phyloP scores from a whole-genome alignment of 2,888 invertebrate genomes.

The Malacosoma neustria region DNA sequence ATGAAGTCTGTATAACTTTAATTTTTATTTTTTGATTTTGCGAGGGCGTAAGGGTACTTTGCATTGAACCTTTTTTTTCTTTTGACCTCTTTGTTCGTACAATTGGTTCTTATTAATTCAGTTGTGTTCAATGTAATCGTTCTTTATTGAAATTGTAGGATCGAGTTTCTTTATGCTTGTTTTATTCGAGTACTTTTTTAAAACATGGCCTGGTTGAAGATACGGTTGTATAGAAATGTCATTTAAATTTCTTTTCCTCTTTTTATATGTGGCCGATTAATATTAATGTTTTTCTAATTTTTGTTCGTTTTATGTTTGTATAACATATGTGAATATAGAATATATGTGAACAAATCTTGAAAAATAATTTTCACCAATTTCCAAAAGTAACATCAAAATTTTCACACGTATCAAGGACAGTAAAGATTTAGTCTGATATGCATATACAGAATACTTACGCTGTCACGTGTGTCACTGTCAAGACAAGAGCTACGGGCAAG shows the following conservation, averaged over 20 bases:
- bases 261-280: no score
- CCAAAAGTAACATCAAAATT: no score
- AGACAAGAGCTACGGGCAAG: no score
- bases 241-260: not conserved
- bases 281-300: no score
- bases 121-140: constrained; percentile 34
- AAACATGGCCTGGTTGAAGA: not conserved
- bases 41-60: not conserved
- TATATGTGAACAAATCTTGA: no score
- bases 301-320: no score
- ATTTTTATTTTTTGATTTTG: constrained; percentile 1
- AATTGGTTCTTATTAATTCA: constrained; percentile 29
- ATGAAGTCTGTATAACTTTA: constrained; percentile 31
- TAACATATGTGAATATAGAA: no score
- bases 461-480: no score
- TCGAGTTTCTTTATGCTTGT: not conserved
- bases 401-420: no score
- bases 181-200: not conserved
- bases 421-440: no score
- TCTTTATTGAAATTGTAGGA: not conserved
- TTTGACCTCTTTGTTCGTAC: constrained; percentile 33
- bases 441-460: no score
- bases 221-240: not conserved
- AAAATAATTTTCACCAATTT: no score
- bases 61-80: constrained; percentile 9